These are phyloP conservation scores for Bubo blakistoni DNA, from an alignment of 2,113 vertebrate genomes.

Conservation along the genomic window DNA sequence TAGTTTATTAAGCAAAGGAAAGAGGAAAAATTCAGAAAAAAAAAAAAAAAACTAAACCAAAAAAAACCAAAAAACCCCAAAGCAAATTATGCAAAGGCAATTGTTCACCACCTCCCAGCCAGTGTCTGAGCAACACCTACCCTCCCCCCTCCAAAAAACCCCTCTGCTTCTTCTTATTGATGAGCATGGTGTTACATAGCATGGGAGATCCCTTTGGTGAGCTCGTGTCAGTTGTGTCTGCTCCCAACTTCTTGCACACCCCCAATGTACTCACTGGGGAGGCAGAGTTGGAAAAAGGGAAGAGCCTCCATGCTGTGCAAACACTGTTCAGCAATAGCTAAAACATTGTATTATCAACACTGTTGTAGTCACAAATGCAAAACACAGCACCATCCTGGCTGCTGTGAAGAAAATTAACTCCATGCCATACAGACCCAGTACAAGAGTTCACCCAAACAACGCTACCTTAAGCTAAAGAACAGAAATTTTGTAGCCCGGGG, in stretches of 20 bases:
- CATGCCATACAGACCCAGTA: background rate
- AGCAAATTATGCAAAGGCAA: background rate
- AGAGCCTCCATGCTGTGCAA: background rate
- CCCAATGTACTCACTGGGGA: accelerated
- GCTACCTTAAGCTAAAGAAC: background rate
- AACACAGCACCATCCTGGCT: background rate
- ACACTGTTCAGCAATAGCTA: background rate
- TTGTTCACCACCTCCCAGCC: background rate
- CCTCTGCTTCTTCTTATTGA: background rate
- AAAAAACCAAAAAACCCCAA: accelerated
- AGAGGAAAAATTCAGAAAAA: background rate
- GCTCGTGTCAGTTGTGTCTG: background rate
- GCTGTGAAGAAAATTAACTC: background rate
- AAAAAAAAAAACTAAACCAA: no score
- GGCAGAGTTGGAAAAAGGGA: background rate
- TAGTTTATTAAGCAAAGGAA: background rate
- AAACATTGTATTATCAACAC: accelerated
- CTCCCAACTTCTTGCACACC: background rate
- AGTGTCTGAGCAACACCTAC: background rate
- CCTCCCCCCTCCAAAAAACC: accelerated
- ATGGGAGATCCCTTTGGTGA: background rate
- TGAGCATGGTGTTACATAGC: background rate
- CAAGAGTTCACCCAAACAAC: background rate
- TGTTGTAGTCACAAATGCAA: background rate
- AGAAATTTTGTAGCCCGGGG: background rate